phyloP scores from a whole-genome alignment of 2,797 vertebrate species.

The Falco peregrinus region DNA sequence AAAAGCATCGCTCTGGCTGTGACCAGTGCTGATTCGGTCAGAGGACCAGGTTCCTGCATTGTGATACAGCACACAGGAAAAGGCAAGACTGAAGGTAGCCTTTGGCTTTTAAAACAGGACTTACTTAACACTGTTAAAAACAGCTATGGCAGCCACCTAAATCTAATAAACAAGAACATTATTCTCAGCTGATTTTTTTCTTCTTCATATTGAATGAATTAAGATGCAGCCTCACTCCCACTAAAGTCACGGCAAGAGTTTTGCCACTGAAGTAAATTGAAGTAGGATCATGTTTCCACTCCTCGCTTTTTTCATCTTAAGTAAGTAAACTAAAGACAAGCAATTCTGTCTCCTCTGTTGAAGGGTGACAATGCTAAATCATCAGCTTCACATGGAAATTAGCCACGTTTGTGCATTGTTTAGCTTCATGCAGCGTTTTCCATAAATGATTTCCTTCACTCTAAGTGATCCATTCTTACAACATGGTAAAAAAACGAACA shows the following conservation, averaged over 20 bases:
- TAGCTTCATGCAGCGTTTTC: not conserved
- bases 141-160: not conserved
- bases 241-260: not conserved
- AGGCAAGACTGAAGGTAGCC: not conserved
- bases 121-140: not conserved
- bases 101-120: not conserved
- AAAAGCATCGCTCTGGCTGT: not conserved
- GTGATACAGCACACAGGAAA: not conserved
- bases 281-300: not conserved
- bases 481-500: not conserved
- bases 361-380: not conserved
- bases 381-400: not conserved
- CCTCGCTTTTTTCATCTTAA: not conserved
- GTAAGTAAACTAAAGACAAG: not conserved
- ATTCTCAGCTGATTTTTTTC: not conserved
- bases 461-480: not conserved
- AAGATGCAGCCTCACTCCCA: not conserved
- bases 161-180: not conserved
- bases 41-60: not conserved
- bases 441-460: not conserved
- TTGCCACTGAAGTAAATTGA: not conserved
- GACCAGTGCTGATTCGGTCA: not conserved
- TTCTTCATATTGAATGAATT: not conserved
- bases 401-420: not conserved
- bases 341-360: not conserved